phyloP scores from a whole-genome alignment of 2,888 invertebrate genomes.

The Agelastica alni region DNA sequence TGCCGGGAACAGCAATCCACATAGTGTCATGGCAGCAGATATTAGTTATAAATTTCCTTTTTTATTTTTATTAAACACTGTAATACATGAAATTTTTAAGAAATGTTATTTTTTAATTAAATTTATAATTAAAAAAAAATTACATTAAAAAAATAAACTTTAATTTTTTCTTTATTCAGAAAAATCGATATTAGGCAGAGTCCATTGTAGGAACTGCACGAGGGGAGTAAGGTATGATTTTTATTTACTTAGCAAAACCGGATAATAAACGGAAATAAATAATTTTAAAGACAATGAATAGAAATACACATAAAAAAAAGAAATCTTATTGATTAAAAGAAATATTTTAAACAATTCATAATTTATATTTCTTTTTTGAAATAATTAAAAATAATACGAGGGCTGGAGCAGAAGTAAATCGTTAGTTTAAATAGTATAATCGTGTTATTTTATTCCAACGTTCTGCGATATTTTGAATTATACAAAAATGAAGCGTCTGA shows the following conservation, averaged over 20 bases:
- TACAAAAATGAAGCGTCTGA: too few relatives aligned
- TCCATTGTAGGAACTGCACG: conserved; percentile 34
- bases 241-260: conserved; percentile 22
- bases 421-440: too few relatives aligned
- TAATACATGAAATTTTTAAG: not conserved
- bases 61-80: not conserved
- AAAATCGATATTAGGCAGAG: conserved; percentile 35
- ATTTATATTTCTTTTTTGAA: too few relatives aligned
- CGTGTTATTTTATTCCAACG: too few relatives aligned
- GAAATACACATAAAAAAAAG: too few relatives aligned
- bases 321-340: too few relatives aligned
- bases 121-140: not conserved
- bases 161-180: not conserved
- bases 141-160: not conserved
- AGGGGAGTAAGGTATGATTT: conserved; percentile 39
- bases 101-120: not conserved
- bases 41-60: conserved; percentile 40
- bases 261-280: conserved; percentile 18
- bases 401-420: too few relatives aligned
- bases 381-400: too few relatives aligned
- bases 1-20: conserved; percentile 45
- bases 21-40: conserved; percentile 51
- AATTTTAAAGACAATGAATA: too few relatives aligned
- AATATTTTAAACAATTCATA: too few relatives aligned
- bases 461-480: too few relatives aligned